phyloP scores from a whole-genome alignment of 2,888 invertebrate genomes.

The Himalopsyche japonica region DNA sequence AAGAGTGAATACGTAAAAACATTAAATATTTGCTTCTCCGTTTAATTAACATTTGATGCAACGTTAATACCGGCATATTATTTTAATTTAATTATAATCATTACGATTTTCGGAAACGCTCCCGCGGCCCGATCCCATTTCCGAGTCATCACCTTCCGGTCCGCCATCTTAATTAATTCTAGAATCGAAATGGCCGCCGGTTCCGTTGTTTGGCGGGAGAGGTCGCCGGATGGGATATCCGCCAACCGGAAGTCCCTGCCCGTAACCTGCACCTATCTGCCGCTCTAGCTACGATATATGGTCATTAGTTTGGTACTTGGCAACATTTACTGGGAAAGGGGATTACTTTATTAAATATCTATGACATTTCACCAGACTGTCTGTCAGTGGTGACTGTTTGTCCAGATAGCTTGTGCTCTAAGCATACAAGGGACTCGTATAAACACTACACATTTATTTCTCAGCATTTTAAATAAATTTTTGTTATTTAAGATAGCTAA shows the following conservation, averaged over 20 bases:
- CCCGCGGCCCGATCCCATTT: conserved; percentile 20
- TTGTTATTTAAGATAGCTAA: no score
- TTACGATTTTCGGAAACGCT: conserved; percentile 17
- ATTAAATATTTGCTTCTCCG: no score
- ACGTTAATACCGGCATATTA: neutral
- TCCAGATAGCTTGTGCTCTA: no score
- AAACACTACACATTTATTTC: no score
- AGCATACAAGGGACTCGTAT: no score
- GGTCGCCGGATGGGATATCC: conserved; percentile 27
- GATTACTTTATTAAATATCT: neutral
- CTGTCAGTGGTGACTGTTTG: neutral
- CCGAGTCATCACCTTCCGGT: conserved; percentile 26
- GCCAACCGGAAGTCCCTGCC: conserved; percentile 17
- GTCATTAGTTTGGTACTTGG: neutral
- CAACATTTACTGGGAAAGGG: neutral
- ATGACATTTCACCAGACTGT: neutral
- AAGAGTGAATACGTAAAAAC: no score
- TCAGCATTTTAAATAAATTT: no score
- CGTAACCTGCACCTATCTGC: neutral
- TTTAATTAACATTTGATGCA: no score
- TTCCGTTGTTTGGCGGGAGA: conserved; percentile 20
- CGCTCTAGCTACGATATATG: neutral
- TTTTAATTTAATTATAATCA: neutral
- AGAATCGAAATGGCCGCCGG: conserved; percentile 9
- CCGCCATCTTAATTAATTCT: conserved; percentile 28